Conservation (phyloP, 2,797 vertebrate genomes). For the Luscinia luscinia region DNA sequence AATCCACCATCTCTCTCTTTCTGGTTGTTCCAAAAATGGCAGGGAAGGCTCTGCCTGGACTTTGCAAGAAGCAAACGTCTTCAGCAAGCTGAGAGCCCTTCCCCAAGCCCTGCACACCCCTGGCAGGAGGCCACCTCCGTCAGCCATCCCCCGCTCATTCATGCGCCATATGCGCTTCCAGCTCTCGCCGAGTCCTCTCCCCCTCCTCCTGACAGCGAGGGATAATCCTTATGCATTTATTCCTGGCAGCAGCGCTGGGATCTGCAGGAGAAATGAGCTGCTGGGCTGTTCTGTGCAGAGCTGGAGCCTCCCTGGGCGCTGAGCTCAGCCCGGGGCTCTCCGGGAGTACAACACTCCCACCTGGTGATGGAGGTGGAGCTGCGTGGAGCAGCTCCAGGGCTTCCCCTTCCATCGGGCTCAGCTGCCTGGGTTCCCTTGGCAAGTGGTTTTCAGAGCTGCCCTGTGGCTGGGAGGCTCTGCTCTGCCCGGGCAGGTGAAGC, state of each 20-base stretch:
- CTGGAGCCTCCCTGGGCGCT: not conserved
- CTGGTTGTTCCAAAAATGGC: constrained; percentile 12
- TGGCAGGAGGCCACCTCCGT: constrained; percentile 53
- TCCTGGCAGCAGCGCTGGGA: constrained; percentile 23
- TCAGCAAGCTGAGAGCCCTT: constrained; percentile 5
- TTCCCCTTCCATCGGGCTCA: not conserved
- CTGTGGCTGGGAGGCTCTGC: not conserved
- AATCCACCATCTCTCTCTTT: not conserved
- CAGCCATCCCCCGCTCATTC: constrained; percentile 44
- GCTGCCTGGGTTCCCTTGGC: not conserved
- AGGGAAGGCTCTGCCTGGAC: constrained; percentile 19
- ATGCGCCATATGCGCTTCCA: constrained; percentile 35
- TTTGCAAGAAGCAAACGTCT: not conserved
- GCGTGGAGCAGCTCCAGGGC: not conserved
- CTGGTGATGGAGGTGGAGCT: constrained; percentile 64
- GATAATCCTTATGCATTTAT: constrained; percentile 67
- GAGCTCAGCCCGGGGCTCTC: not conserved
- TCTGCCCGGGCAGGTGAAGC: not conserved
- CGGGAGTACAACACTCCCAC: constrained; percentile 70
- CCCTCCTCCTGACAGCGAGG: constrained; percentile 41
- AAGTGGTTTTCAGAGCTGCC: not conserved
- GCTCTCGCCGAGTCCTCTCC: constrained; percentile 9
- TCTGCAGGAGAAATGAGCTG: constrained; percentile 47
- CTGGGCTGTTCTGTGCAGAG: not conserved
- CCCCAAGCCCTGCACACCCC: constrained; percentile 24